Evolutionary conservation across 2,113 vertebrate species (phyloP).

Genomic region (Oreotrochilus melanogaster): DNA sequence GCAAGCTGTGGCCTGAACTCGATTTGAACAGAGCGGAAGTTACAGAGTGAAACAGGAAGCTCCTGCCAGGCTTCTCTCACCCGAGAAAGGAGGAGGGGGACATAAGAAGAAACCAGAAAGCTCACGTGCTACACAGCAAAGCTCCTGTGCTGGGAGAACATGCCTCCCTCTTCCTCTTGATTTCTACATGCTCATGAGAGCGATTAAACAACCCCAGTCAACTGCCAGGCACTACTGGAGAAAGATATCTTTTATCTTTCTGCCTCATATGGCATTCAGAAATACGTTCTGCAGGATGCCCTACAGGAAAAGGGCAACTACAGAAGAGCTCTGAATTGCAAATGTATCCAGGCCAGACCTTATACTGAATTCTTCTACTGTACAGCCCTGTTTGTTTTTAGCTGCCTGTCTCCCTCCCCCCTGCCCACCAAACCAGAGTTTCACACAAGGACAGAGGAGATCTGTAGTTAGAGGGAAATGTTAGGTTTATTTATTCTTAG

Average conservation of each 20-base stretch:
- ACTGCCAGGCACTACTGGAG: neutral
- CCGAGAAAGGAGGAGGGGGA: neutral
- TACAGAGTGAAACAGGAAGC: slow-evolving; percentile 60
- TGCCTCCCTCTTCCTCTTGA: neutral
- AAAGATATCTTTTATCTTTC: neutral
- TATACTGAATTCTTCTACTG: neutral
- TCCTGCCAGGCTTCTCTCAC: slow-evolving; percentile 11
- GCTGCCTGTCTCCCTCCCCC: neutral
- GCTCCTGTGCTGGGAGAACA: neutral
- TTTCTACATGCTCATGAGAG: neutral
- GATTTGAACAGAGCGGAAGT: slow-evolving; percentile 35
- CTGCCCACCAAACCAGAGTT: neutral
- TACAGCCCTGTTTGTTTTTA: neutral
- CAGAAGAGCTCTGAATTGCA: neutral
- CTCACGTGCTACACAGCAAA: neutral
- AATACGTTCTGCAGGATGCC: neutral
- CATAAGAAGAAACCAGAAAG: slow-evolving; percentile 39
- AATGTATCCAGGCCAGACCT: neutral
- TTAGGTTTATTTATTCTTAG: slow-evolving; percentile 27
- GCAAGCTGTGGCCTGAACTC: slow-evolving; percentile 5
- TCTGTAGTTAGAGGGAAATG: neutral
- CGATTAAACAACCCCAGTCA: neutral
- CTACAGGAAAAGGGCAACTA: neutral
- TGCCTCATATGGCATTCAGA: neutral
- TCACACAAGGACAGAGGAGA: slow-evolving; percentile 27